Conservation (phyloP, 1,140 invertebrate species). For the Drosophila saltans region DNA sequence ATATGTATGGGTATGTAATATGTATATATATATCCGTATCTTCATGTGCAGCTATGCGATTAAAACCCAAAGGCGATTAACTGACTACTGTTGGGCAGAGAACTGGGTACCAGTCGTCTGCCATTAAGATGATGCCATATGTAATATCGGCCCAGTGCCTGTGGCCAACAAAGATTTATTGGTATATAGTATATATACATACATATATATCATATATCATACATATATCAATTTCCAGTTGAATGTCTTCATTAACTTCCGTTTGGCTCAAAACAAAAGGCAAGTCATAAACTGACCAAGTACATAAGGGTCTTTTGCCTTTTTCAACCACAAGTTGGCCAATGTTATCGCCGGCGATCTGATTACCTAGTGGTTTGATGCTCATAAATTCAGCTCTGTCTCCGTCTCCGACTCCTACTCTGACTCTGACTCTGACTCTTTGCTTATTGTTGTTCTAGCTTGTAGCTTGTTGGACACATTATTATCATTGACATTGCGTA, state of each 20-base stretch:
- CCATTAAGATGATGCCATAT: constrained; percentile 1
- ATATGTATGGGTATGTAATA: not conserved
- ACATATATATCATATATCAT: constrained; percentile 10
- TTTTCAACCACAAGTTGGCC: constrained; percentile 23
- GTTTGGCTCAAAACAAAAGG: constrained; percentile 5
- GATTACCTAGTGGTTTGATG: constrained; percentile 54
- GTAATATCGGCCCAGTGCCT: not conserved
- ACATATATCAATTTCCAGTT: constrained; percentile 20
- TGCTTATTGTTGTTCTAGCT: constrained; percentile 9
- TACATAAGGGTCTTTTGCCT: not conserved
- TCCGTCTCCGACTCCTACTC: constrained; percentile 5
- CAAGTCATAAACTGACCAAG: constrained; percentile 31
- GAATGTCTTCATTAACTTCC: constrained; percentile 10
- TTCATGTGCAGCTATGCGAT: constrained; percentile 4
- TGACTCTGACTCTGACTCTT: not conserved
- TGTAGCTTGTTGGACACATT: constrained; percentile 57
- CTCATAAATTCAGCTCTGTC: constrained; percentile 49
- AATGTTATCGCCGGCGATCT: constrained; percentile 56
- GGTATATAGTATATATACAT: not conserved
- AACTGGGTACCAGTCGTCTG: not conserved
- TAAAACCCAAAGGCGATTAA: constrained; percentile 11
- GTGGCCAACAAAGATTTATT: constrained; percentile 12
- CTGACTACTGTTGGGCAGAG: not conserved
- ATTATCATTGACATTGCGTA: constrained; percentile 65
- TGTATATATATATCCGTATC: constrained; percentile 17